Conservation (phyloP, 64 coral and sea anemone species). For the Acropora tenuis region DNA sequence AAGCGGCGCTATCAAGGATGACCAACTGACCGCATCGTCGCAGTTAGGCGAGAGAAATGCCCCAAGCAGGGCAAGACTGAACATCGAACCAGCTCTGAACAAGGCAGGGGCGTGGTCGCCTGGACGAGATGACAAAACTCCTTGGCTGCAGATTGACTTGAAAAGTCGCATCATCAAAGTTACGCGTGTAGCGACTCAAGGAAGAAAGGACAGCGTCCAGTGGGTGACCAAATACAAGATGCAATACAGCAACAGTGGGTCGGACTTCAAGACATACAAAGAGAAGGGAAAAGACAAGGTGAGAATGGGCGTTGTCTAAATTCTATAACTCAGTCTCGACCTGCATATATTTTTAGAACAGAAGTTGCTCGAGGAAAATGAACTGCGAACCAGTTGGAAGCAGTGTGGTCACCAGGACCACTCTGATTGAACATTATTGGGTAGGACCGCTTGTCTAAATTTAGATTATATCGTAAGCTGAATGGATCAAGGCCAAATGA, state of each 20-base stretch:
- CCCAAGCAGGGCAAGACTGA: background rate
- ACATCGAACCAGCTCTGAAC: background rate
- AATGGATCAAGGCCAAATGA: too few species aligned
- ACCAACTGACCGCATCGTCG: slow-evolving; percentile 5
- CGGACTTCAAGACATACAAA: background rate
- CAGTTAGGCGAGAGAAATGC: background rate
- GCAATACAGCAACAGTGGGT: background rate
- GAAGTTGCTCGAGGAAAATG: too few species aligned
- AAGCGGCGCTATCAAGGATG: background rate
- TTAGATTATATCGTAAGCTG: too few species aligned
- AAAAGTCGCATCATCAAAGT: background rate
- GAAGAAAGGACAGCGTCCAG: background rate
- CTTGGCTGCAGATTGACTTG: slow-evolving; percentile 31
- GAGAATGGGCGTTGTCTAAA: background rate
- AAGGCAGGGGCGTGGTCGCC: background rate
- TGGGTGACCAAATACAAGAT: slow-evolving; percentile 27
- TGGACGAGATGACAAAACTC: background rate
- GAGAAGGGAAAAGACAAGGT: background rate
- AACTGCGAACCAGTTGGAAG: too few species aligned
- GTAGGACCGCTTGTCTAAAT: too few species aligned
- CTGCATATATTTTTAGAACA: too few species aligned
- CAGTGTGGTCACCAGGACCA: too few species aligned
- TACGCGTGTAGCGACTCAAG: slow-evolving; percentile 18
- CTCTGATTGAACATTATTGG: too few species aligned
- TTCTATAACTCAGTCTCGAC: too few species aligned